Evolutionary conservation across 2,888 invertebrate genomes (phyloP), one percentile per base, ranked within the genome.

Genomic region (Antheraea yamamai): DNA sequence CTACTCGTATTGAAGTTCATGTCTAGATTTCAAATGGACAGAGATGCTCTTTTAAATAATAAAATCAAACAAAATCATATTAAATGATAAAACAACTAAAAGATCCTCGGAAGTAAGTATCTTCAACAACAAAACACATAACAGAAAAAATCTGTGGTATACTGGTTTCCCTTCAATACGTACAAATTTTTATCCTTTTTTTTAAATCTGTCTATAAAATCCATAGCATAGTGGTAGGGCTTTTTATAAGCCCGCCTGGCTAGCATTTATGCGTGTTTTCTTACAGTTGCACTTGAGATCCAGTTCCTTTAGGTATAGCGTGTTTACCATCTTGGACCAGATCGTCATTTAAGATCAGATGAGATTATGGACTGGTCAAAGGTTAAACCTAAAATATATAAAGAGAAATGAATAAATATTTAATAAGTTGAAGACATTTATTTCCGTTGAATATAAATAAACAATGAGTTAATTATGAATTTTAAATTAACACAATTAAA

Each of bases 401-500:
- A 39, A 61, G 51, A 47, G 18, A 66, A 52, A 55, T 55, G 55
- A 58, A 74, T 47, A 16, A 74, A 77, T 66, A 14, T 10, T 23
- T 23, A 61, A n/a, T 23, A 23, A 16, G 74, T 79, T 83, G 87
- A 81, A 80, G 84, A 79, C 84, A 80, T 76, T 85, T 84, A 76
- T 83, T 88, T 85, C 75, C 77, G 85, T 85, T 88, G 83, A 88
- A 89, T 89, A 85, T 91, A 93, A 94, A 93, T 87, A 90, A 91
- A 89, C 73, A 85, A 83, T 90, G 90, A 89, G 89, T 92, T 89
- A 90, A 93, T 88, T 85, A 86, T 87, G 85, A 88, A 88, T 89
- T 88, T 91, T 88, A 88, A 92, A 89, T 91, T 93, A 92, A 94
- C 91, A 87, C 83, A 90, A 91, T 88, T 87, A 39, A 76, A 80